Base-by-base conservation (phyloP, 2,113 vertebrate species). In the Meleagris gallopavo region DNA sequence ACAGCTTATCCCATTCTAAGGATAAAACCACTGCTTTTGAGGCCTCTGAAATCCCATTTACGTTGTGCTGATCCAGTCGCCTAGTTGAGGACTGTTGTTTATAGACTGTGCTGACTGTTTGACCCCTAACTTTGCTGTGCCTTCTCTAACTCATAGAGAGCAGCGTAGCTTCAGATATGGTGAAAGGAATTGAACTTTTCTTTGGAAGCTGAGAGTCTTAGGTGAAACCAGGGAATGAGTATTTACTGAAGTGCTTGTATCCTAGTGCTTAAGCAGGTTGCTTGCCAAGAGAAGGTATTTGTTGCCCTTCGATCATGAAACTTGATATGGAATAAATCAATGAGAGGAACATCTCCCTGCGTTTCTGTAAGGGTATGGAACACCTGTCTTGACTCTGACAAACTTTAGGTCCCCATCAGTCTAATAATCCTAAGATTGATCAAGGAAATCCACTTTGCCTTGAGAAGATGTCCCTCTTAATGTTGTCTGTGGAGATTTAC, bases 381-480 rank as follows among this genome's bases (percentile, higher is more conserved):
- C 38, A 88, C 20, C 69, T 73, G 4, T 11, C 52, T 81, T 46
- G 13, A 60, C 43, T n/a, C 46, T 61, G 57, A 29, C 22, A 78
- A 90, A 75, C n/a, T 55, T 88, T 41, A 86, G 29, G 20, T 57
- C 19, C 86, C 20, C 20, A 12, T 74, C 64, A 86, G 13, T 78
- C 34, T 71, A 46, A 15, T 85, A 85, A 88, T 72, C 52, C 61
- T 67, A 43, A 77, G 9, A 22, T 46, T 74, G 55, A 55, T 88
- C 38, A 57, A 46, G 46, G 43, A 90, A 93, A 88, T 90, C 65
- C 65, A 72, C 88, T 93, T 93, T 84, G 32, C 79, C 17, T 71
- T 71, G 72, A 88, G 81, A 92, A 82, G 88, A 60, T 86, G 90
- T 93, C 61, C 34, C 46, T 88, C 90, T 74, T 93, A 81, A 88